These are phyloP conservation scores for Caenorhabditis briggsae DNA, from an alignment of 1,140 invertebrate genomes.

Conservation along the genomic window DNA sequence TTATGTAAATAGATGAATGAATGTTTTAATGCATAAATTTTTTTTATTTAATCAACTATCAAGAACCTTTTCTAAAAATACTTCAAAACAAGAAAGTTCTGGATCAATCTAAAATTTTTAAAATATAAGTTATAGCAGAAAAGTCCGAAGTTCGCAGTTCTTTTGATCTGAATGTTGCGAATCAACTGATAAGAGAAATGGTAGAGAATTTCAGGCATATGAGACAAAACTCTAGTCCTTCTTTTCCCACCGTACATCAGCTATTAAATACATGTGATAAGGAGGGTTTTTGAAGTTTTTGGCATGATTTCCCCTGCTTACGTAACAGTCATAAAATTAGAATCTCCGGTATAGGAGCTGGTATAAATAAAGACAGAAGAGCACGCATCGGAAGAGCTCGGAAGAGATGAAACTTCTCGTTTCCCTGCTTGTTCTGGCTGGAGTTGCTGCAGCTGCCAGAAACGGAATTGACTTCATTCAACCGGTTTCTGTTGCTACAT, in stretches of 20 bases:
- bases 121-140: background rate
- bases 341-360: background rate
- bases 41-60: background rate
- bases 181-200: background rate
- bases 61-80: no score
- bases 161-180: conserved; percentile 20
- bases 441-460: background rate
- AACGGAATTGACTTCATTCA: conserved; percentile 55
- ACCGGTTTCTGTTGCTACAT: conserved; percentile 45
- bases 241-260: background rate
- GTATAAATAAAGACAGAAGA: background rate
- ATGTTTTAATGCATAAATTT: background rate
- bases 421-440: background rate
- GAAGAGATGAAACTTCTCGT: background rate
- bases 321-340: conserved; percentile 9
- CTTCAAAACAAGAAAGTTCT: background rate
- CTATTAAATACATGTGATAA: background rate
- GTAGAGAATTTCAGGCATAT: background rate
- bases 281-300: conserved; percentile 30
- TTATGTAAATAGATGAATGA: conserved; percentile 9
- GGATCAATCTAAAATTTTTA: background rate
- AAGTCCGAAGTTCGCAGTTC: conserved; percentile 12
- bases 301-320: conserved; percentile 2
- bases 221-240: conserved; percentile 8
- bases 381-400: background rate